phyloP scores from a whole-genome alignment of 2,888 invertebrate species.

The Trissonchulus sp. region DNA sequence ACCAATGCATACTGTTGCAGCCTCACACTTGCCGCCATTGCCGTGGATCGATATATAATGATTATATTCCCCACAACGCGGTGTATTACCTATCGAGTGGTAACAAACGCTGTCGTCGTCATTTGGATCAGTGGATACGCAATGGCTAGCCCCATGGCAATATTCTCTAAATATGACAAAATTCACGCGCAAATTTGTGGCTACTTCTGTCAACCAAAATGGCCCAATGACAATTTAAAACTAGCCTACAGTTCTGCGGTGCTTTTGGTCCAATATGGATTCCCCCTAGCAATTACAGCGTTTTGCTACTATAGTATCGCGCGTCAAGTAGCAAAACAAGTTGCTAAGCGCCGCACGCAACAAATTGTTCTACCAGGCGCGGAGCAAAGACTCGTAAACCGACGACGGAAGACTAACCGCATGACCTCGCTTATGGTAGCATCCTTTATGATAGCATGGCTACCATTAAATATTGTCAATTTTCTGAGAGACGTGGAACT shows the following conservation, averaged over 20 bases:
- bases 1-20: too few relatives aligned
- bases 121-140: constrained; percentile 46
- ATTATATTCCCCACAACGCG: constrained; percentile 40
- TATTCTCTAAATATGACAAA: constrained; percentile 39
- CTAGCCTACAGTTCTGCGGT: constrained; percentile 42
- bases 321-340: neutral
- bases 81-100: constrained; percentile 42
- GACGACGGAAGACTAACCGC: constrained; percentile 52
- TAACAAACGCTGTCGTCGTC: constrained; percentile 40
- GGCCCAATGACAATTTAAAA: constrained; percentile 40
- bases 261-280: constrained; percentile 46
- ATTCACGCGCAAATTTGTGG: constrained; percentile 41
- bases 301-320: constrained; percentile 41
- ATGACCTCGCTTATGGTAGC: constrained; percentile 56
- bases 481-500: constrained; percentile 35
- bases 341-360: neutral
- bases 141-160: constrained; percentile 45
- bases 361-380: neutral
- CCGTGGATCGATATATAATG: constrained; percentile 47
- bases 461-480: constrained; percentile 53
- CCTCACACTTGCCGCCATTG: constrained; percentile 48
- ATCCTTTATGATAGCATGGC: constrained; percentile 55
- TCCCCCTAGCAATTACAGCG: constrained; percentile 45
- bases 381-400: constrained; percentile 9
- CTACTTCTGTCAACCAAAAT: constrained; percentile 46